Evolutionary conservation across 2,888 invertebrate species (phyloP).

Genomic region (Pollenia amentaria): DNA sequence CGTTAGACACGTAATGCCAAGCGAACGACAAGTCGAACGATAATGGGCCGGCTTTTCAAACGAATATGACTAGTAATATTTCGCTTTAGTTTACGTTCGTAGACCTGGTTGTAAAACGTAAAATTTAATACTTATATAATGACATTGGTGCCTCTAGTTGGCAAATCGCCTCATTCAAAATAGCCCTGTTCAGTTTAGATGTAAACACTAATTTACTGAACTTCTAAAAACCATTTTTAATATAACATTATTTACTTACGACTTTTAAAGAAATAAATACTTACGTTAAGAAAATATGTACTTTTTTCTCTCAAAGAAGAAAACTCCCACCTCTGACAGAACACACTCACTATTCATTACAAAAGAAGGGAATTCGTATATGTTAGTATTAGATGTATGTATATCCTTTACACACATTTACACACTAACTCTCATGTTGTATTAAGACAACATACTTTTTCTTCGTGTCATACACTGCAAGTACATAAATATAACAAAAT

Average conservation of each 20-base stretch:
- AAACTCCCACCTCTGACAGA: neutral
- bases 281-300: no score
- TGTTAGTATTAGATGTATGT: conserved; percentile 24
- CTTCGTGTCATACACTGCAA: conserved; percentile 46
- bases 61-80: no score
- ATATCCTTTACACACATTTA: conserved; percentile 3
- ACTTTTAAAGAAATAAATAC: neutral
- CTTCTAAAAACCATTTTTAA: neutral
- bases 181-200: no score
- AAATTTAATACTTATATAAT: no score
- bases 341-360: conserved; percentile 17
- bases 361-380: conserved; percentile 32
- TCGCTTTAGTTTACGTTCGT: no score
- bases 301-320: no score
- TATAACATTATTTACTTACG: neutral
- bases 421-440: conserved; percentile 18
- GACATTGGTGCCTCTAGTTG: no score
- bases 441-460: conserved; percentile 37
- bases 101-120: no score
- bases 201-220: neutral
- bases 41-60: no score
- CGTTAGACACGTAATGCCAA: no score
- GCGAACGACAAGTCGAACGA: no score
- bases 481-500: conserved; percentile 34
- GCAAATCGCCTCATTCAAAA: no score